Percentiles rank a stretch among this genome's conserved stretches.
These are phyloP conservation scores for Eidolon helvum DNA, from an alignment of 2,113 vertebrate genomes.

Conservation along the genomic window DNA sequence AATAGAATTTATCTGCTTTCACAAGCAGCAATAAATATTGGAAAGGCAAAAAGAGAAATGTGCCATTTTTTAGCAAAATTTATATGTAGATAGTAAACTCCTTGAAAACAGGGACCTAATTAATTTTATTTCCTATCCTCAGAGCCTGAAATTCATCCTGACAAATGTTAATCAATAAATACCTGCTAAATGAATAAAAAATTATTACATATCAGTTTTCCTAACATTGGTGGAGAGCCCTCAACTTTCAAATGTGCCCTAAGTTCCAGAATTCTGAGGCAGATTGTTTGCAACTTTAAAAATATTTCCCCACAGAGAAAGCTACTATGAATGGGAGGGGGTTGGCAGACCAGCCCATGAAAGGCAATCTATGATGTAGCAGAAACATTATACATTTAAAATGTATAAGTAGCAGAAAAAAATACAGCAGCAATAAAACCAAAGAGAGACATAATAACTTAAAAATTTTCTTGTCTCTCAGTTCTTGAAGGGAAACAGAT, in stretches of 20 bases:
- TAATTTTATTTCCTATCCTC: not conserved
- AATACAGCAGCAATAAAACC: conserved; percentile 29
- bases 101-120: conserved; percentile 8
- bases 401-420: conserved; percentile 47
- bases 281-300: conserved; percentile 42
- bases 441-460: conserved; percentile 51
- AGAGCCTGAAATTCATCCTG: not conserved
- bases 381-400: conserved; percentile 23
- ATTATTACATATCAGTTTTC: not conserved
- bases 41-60: not conserved
- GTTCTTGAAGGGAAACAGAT: conserved; percentile 25
- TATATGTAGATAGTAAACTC: not conserved
- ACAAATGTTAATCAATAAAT: conserved; percentile 27
- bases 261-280: conserved; percentile 31
- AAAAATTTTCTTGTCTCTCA: not conserved
- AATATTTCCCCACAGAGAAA: conserved; percentile 28
- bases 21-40: not conserved
- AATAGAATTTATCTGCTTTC: conserved; percentile 1
- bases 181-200: not conserved
- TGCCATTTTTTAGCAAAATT: not conserved
- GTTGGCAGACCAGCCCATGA: not conserved
- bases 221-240: not conserved
- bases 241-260: not conserved
- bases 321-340: not conserved
- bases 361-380: conserved; percentile 24